Base-by-base conservation (phyloP, 2,113 vertebrate species). In the Thalassoma bifasciatum region DNA sequence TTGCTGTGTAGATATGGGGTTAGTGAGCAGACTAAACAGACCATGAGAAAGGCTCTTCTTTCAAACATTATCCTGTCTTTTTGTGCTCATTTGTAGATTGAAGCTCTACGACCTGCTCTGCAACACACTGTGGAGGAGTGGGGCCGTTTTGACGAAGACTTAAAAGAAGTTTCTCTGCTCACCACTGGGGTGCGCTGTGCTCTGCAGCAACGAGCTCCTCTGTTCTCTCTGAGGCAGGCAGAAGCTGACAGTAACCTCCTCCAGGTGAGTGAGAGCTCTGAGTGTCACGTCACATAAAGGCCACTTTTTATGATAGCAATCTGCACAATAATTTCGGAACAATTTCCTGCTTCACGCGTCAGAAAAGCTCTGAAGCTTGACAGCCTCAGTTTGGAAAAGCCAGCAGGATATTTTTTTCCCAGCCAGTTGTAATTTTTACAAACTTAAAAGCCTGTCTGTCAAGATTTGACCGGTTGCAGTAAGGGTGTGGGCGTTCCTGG, bases 181-280 rank as follows among this genome's bases (percentile, higher is more conserved):
- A 92, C 92, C 10, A 81, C 87, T 21, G 93, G 89, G 60, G 83
- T 92, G 69, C 67, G 61, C 40, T 96, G 94, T 66, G 80, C 81
- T 72, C 42, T 94, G 84, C 91, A 94, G 17, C 90, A 89, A 76
- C 86, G 46, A n/a, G 19, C 46, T 49, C 46, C 91, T 22, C 71
- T 86, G 19, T 62, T 93, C 44, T 96, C 95, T 0, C 14, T 92
- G 54, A 86, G 93, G 78, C 92, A 95, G 86, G 85, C 95, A 72
- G 85, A 84, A 38, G 77, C 57, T 14, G 87, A 93, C 24, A 59
- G 93, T 68, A 88, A 94, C 75, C 90, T 79, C 53, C 94, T 98
- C 9, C 94, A 96, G 96, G 98, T 99, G 92, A 87, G 80, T 8
- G 42, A 2, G 34, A 34, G 36, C 52, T 11, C 4, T 8, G 9